Percentiles rank a stretch among this genome's conserved stretches.
phyloP scores from a whole-genome alignment of 2,888 invertebrate genomes.

The Lydus trimaculatus region DNA sequence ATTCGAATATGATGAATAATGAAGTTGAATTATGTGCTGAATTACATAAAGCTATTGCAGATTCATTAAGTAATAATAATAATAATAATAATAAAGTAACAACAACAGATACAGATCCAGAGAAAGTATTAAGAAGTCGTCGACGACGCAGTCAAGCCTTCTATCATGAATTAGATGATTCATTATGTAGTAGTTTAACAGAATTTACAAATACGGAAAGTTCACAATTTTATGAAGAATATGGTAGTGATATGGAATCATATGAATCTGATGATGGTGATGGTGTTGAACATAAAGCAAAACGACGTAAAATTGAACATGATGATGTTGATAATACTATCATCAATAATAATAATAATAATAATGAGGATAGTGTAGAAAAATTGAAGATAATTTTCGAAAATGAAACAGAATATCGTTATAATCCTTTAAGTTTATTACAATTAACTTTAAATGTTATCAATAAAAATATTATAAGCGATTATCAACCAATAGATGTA shows the following conservation, averaged over 20 bases:
- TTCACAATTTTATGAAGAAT: slow-evolving; percentile 43
- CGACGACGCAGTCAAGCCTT: slow-evolving; percentile 50
- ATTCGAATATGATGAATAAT: slow-evolving; percentile 45
- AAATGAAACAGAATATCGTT: slow-evolving; percentile 44
- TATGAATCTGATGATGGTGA: slow-evolving; percentile 39
- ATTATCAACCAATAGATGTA: slow-evolving; percentile 42
- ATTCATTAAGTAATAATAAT: slow-evolving; percentile 48
- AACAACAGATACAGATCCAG: slow-evolving; percentile 26
- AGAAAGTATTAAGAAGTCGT: slow-evolving; percentile 41
- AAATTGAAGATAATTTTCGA: slow-evolving; percentile 37
- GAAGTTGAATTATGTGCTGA: slow-evolving; percentile 51
- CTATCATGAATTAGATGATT: slow-evolving; percentile 51
- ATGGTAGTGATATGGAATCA: slow-evolving; percentile 49
- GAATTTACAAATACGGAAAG: slow-evolving; percentile 51
- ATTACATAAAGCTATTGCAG: slow-evolving; percentile 50
- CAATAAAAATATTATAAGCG: slow-evolving; percentile 52
- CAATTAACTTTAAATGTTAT: slow-evolving; percentile 50
- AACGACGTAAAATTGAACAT: slow-evolving; percentile 35
- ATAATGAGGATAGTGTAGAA: slow-evolving; percentile 17
- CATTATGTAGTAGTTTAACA: slow-evolving; percentile 52
- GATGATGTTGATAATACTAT: slow-evolving; percentile 16
- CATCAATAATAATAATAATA: slow-evolving; percentile 1
- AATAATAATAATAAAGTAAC: slow-evolving; percentile 49
- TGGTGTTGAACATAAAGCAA: slow-evolving; percentile 20
- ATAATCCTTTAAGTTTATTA: slow-evolving; percentile 52